These are phyloP conservation scores for Eumaeus atala DNA, from an alignment of 1,140 invertebrate species.

Conservation along the genomic window DNA sequence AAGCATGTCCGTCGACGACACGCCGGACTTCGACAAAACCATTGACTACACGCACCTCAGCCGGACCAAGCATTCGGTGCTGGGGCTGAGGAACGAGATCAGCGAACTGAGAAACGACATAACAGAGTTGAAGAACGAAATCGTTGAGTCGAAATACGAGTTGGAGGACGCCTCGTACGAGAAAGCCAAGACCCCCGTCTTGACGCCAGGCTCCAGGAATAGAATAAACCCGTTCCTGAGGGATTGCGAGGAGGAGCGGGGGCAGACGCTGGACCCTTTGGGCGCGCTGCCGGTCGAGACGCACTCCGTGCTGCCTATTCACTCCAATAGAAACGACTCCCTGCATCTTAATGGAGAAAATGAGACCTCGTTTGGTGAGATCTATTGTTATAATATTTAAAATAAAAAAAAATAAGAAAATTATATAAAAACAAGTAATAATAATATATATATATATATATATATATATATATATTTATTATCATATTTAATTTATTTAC, in stretches of 20 bases:
- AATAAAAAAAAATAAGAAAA: no score
- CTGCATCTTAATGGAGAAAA: slow-evolving; percentile 48
- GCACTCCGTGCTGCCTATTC: slow-evolving; percentile 45
- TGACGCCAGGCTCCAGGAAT: slow-evolving; percentile 64
- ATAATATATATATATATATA: no score
- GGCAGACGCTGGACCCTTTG: slow-evolving; percentile 54
- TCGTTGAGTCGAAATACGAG: slow-evolving; percentile 66
- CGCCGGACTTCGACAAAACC: slow-evolving; percentile 78
- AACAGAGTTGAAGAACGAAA: slow-evolving; percentile 62
- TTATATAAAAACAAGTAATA: no score
- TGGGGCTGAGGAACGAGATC: slow-evolving; percentile 61
- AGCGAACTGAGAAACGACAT: slow-evolving; percentile 65
- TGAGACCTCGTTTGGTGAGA: slow-evolving; percentile 42
- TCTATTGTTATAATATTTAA: slow-evolving; percentile 7
- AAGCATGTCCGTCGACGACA: slow-evolving; percentile 92
- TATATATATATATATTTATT: no score
- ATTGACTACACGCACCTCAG: slow-evolving; percentile 57
- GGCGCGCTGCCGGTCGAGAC: slow-evolving; percentile 63
- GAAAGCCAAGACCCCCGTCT: slow-evolving; percentile 65
- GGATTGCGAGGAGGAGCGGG: slow-evolving; percentile 55
- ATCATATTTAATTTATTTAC: no score
- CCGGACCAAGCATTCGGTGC: slow-evolving; percentile 56
- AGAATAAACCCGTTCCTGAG: slow-evolving; percentile 69
- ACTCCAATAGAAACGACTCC: slow-evolving; percentile 37
- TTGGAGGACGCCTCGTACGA: slow-evolving; percentile 55